Base-by-base conservation (phyloP, 1,140 invertebrate genomes). In the Acromyrmex charruanus region DNA sequence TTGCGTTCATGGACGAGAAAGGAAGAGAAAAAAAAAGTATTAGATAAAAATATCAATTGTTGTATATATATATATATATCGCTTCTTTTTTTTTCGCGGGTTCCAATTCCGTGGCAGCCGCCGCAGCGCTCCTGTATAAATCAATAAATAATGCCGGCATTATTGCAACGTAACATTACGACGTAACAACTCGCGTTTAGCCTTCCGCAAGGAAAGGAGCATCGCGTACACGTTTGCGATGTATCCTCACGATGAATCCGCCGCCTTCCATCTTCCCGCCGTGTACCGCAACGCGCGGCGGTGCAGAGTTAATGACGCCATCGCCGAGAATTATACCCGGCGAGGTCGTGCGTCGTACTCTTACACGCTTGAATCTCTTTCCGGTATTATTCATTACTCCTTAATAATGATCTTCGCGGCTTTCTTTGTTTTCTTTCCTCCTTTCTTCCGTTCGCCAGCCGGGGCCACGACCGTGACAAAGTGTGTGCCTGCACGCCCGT, bases 381-480 rank as follows among this genome's bases (percentile, higher is more conserved):
- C 91, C 91, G 89, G 91, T 91, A 93, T 92, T 92, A 93, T 92
- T 93, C 90, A 89, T 93, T 92, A 92, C 90, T 86, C 86, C 87
- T 92, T 92, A 92, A 93, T 91, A 91, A 93, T 88, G 86, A 89
- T 89, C 91, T 89, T 68, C 69, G 87, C 79, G 79, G 82, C 88
- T 88, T 88, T 79, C 85, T 63, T 82, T 84, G 74, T 77, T 77
- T 71, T 31, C 55, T 86, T 77, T 71, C 55, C 61, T 21, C 59
- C 35, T 61, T 65, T 81, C 44, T 63, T 68, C 82, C 79, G 77
- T 84, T 74, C 85, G 44, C 77, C 49, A n/a, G 39, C 66, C 39
- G 61, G 63, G n/a, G 63, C 61, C 49, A n/a, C 35, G 44, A 63
- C 28, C 53, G 49, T 88, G 72, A 88, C 71, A 71, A 55, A 69